Evolutionary conservation across 2,888 invertebrate genomes (phyloP).

Genomic region (Antitype chi): DNA sequence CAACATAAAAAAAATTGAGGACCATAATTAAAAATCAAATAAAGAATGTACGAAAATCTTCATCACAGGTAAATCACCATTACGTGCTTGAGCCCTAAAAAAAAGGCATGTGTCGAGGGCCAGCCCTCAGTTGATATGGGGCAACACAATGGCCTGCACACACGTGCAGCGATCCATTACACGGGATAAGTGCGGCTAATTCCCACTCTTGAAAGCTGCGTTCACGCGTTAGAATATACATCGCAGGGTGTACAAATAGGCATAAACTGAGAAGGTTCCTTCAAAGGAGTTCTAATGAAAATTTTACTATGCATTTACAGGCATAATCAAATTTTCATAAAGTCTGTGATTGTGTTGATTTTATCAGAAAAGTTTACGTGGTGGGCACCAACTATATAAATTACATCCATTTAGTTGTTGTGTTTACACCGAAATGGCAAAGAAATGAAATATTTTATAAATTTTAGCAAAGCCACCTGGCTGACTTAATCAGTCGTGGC

Average conservation of each 20-base stretch:
- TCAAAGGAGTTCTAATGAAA: not conserved
- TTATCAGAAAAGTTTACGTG: not conserved
- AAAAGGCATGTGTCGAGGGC: conserved; percentile 53
- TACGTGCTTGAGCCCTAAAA: conserved; percentile 38
- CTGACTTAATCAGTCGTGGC: conserved; percentile 33
- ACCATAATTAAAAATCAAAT: not conserved
- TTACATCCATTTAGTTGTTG: not conserved
- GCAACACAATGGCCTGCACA: conserved; percentile 79
- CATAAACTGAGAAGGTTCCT: conserved; percentile 44
- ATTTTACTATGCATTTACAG: not conserved
- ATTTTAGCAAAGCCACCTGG: conserved; percentile 19
- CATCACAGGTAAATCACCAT: conserved; percentile 34
- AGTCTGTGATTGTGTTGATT: not conserved
- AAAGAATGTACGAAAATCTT: not conserved
- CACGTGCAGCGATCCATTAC: conserved; percentile 83
- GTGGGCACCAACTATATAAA: not conserved
- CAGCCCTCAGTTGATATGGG: conserved; percentile 64
- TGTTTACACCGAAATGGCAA: not conserved
- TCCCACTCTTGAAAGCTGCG: conserved; percentile 80
- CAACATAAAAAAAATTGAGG: not conserved
- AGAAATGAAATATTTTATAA: conserved; percentile 7
- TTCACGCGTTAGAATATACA: conserved; percentile 74
- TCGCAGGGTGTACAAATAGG: conserved; percentile 73
- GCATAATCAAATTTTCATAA: not conserved
- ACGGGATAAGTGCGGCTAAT: conserved; percentile 88